A percentile compares a stretch with the other conserved stretches of the same genome.
Evolutionary conservation across 2,888 invertebrate genomes (phyloP).

Genomic region (Epirrhoe alternata): DNA sequence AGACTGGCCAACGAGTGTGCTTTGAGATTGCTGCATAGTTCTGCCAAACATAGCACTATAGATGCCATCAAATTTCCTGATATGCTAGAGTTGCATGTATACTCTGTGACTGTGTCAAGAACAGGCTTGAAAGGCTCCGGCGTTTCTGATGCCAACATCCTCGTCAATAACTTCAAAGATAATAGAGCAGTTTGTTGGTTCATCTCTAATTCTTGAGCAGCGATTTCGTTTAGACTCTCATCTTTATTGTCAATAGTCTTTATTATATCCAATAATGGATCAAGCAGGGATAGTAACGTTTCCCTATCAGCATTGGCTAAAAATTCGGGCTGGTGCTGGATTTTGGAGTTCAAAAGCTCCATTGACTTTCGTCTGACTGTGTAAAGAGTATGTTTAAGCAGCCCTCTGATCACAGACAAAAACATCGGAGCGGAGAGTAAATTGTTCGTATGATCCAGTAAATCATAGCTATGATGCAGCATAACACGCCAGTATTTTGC

Average conservation of each 20-base stretch:
- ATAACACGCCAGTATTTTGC: constrained; percentile 94
- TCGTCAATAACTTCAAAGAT: constrained; percentile 92
- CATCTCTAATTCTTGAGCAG: constrained; percentile 86
- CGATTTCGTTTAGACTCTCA: constrained; percentile 57
- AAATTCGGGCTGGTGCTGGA: constrained; percentile 88
- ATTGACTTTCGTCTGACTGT: constrained; percentile 92
- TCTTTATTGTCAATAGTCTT: constrained; percentile 77
- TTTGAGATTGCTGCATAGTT: constrained; percentile 90
- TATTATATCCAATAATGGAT: constrained; percentile 86
- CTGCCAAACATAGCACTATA: constrained; percentile 90
- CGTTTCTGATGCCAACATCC: constrained; percentile 87
- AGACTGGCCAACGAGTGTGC: constrained; percentile 90
- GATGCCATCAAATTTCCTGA: constrained; percentile 89
- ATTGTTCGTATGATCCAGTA: constrained; percentile 92
- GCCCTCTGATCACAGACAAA: constrained; percentile 89
- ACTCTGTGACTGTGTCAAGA: constrained; percentile 87
- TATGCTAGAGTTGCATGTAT: constrained; percentile 81
- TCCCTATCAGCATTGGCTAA: constrained; percentile 81
- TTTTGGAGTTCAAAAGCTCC: constrained; percentile 93
- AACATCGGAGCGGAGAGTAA: constrained; percentile 92
- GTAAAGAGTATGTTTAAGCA: constrained; percentile 89
- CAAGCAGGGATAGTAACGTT: constrained; percentile 85
- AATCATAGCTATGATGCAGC: constrained; percentile 91
- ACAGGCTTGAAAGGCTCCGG: constrained; percentile 89
- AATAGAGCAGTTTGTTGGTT: constrained; percentile 93